Base-by-base conservation (phyloP, 2,797 vertebrate species). In the Rhodeus uyekii region DNA sequence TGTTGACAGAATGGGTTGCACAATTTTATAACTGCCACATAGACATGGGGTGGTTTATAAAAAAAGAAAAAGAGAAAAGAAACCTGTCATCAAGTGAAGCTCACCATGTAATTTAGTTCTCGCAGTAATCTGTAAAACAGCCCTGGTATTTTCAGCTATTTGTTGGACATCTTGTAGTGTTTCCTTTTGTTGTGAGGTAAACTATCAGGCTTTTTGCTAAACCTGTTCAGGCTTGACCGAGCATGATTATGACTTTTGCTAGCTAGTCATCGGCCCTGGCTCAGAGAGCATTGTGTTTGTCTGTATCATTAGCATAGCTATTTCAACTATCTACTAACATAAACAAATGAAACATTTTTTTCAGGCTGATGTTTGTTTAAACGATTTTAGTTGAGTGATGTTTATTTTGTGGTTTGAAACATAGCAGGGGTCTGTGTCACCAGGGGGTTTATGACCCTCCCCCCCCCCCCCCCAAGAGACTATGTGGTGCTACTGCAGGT, bases 81-180 rank as follows among this genome's bases (percentile, higher is more conserved):
- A 78, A 67, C 80, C 80, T 82, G 72, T 82, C 80, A 82, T 82
- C 72, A 82, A 76, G 80, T 44, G 46, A 75, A 64, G 38, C 80
- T 75, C 63, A 68, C 61, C 10, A 5, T 82, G 72, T 82, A 82
- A 82, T 82, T 82, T 82, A 53, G 80, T 68, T 46, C 63, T 44
- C 58, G 36, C 72, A 67, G 80, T 76, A 68, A 82, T 82, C 80
- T 76, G 80, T 76, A 82, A 82, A 82, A 76, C 80, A 82, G 63
- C 46, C 19, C 29, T 67, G 72, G 80, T 29, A 68, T 76, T 82
- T 76, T 67, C 19, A 44, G 61, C 72, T 82, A 27, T 75, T 76
- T 76, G 72, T 76, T 58, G 38, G 27, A 75, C 61, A 44, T 32
- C n/a, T 67, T 55, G 38, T 76, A 65, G 60, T 46, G 63, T 29